Conservation (phyloP, 2,888 invertebrate genomes). For the Exephanes ischioxanthus region DNA sequence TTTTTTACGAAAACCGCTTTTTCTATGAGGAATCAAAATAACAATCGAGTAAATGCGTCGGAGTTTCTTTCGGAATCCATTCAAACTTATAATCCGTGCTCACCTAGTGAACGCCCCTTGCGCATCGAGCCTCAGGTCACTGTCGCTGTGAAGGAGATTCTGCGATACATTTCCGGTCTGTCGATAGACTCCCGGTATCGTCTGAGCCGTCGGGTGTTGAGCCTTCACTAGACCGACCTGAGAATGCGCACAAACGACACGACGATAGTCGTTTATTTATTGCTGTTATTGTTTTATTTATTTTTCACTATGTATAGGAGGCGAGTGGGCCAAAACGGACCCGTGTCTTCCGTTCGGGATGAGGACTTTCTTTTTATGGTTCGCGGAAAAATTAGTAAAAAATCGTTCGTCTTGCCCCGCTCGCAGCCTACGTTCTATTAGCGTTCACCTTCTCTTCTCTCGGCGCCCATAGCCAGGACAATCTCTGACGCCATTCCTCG, state of each 20-base stretch:
- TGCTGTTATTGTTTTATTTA: background rate
- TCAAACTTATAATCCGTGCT: conserved; percentile 8
- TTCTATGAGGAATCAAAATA: no score
- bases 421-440: background rate
- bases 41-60: no score
- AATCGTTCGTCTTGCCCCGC: conserved; percentile 9
- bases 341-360: no score
- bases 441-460: conserved; percentile 81
- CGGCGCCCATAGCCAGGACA: conserved; percentile 83
- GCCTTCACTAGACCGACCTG: conserved; percentile 84
- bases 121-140: conserved; percentile 82
- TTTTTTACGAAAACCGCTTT: no score
- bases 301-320: background rate
- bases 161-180: conserved; percentile 80
- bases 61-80: background rate
- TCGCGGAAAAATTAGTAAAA: no score
- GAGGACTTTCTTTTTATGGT: conserved; percentile 6
- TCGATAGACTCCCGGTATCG: conserved; percentile 81
- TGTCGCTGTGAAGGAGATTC: conserved; percentile 82
- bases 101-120: conserved; percentile 84
- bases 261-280: background rate
- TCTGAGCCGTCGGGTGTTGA: conserved; percentile 83
- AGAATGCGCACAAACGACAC: conserved; percentile 1
- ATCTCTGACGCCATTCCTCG: conserved; percentile 82
- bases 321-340: no score